Conservation (phyloP, 23 tunicate species). For the Botrylloides violaceus region DNA sequence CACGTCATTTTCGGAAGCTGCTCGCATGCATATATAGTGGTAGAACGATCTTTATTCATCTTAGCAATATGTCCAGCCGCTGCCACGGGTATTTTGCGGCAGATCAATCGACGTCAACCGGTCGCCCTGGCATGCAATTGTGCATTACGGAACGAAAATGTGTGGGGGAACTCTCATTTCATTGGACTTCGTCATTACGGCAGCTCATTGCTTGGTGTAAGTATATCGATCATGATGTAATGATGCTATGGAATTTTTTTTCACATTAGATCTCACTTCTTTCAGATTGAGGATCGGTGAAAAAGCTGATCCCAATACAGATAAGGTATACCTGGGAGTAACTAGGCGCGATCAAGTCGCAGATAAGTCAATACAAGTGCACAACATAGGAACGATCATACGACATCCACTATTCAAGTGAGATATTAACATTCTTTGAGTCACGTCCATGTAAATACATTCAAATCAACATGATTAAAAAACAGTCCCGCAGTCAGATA, state of each 20-base stretch:
- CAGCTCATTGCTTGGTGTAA: slow-evolving; percentile 86
- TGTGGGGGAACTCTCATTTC: slow-evolving; percentile 84
- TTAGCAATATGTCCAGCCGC: slow-evolving; percentile 6
- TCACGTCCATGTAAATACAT: background rate
- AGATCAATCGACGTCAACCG: slow-evolving; percentile 10
- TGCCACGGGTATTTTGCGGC: slow-evolving; percentile 42
- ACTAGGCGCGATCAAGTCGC: background rate
- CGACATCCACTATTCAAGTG: background rate
- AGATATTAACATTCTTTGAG: background rate
- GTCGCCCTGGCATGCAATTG: slow-evolving; percentile 86
- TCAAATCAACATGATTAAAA: no score
- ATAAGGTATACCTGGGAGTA: slow-evolving; percentile 23
- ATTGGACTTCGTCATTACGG: slow-evolving; percentile 47
- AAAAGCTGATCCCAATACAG: no score
- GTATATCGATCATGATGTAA: no score
- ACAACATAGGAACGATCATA: background rate
- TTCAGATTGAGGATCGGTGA: no score
- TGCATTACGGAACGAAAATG: slow-evolving; percentile 22
- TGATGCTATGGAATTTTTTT: background rate
- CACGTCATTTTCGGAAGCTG: slow-evolving; percentile 12
- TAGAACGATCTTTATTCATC: background rate
- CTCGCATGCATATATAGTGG: background rate
- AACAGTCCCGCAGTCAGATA: no score
- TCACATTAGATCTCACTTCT: background rate
- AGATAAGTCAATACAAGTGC: background rate